Base-by-base conservation (phyloP, 1,140 invertebrate genomes). In the Hyles vespertilio region DNA sequence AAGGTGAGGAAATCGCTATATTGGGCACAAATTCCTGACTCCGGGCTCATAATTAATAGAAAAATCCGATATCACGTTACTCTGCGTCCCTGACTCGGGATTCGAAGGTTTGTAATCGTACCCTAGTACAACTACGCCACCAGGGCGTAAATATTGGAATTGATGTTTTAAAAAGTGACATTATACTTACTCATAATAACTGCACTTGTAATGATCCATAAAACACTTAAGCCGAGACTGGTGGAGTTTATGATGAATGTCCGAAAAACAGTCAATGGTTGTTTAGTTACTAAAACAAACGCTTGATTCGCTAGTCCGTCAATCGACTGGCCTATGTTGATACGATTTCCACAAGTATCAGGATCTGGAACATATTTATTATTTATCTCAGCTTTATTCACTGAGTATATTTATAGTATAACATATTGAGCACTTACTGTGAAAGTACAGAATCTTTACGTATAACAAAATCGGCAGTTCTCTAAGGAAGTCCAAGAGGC, bases 361-460 rank as follows among this genome's bases (percentile, higher is more conserved):
- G 81, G 77, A 62, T 84, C 81, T 87, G 64, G 47, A 73, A 66
- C n/a, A 65, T 54, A 22, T 10, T 5, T 40, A 40, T 40, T 5
- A 40, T 40, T 5, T 40, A 5, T 40, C 22, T 22, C 22, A 22
- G 22, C 22, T 22, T 22, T 40, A 40, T 40, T 40, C 36, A 40
- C 3, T 40, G 3, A 5, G 8, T 8, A 40, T 40, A 40, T 40
- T 8, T 40, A 40, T 5, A 40, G 36, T 8, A 8, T 5, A 40
- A 40, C 4, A 50, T 59, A 22, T 22, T 22, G 22, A 22, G 22
- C 22, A 82, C 84, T 84, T 76, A 87, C 84, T 84, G 44, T 84
- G 75, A 34, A 77, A 82, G 58, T 81, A 87, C 2, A 85, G 53
- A 32, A 84, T 77, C 63, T 65, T 70, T 0, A 85, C 70, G 43